Conservation (phyloP, 2,797 vertebrate species). For the Sus cebifrons region DNA sequence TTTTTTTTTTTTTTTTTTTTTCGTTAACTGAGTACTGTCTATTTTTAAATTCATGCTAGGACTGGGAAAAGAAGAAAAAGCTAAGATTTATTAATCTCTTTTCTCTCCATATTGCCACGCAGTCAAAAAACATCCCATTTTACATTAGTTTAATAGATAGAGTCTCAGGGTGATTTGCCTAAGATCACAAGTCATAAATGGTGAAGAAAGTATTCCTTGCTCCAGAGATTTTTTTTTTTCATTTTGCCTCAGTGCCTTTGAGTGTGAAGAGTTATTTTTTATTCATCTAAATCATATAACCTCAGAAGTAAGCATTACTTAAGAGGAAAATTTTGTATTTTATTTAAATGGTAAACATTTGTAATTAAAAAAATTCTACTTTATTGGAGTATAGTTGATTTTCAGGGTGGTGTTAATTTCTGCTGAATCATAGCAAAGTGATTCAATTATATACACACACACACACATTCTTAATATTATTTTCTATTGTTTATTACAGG, state of each 20-base stretch:
- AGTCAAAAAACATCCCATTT: slow-evolving; percentile 55
- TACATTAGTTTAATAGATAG: neutral
- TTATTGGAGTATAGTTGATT: no score
- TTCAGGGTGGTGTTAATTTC: no score
- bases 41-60: neutral
- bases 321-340: neutral
- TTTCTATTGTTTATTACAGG: no score
- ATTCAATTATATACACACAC: no score
- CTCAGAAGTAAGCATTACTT: slow-evolving; percentile 16
- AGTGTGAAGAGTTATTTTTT: slow-evolving; percentile 31
- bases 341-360: neutral
- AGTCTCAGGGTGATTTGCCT: slow-evolving; percentile 26
- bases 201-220: neutral
- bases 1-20: neutral
- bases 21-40: neutral
- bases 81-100: neutral
- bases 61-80: slow-evolving; percentile 45
- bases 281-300: slow-evolving; percentile 20
- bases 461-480: no score
- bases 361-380: neutral
- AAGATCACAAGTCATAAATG: neutral
- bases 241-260: slow-evolving; percentile 30
- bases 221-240: neutral
- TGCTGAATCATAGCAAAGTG: no score
- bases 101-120: neutral